Conservation (phyloP, 2,113 vertebrate genomes). For the Capreolus pygargus region DNA sequence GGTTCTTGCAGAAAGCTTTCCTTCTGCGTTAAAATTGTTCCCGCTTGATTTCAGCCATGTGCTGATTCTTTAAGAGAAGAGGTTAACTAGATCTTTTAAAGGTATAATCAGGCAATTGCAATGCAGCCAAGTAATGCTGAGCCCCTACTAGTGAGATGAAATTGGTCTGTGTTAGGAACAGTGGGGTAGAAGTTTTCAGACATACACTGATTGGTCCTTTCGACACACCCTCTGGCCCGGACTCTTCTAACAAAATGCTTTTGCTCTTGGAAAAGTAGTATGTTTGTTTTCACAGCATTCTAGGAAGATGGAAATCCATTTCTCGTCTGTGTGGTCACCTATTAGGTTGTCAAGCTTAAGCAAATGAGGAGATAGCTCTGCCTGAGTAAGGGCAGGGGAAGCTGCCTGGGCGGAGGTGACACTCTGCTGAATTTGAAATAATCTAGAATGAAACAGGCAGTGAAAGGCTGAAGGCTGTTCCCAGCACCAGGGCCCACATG, state of each 20-base stretch:
- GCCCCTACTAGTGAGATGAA: neutral
- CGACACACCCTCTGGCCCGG: neutral
- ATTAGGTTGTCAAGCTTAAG: neutral
- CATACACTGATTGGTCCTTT: neutral
- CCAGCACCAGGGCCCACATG: too few species aligned
- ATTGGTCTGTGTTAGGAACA: neutral
- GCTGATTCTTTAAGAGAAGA: neutral
- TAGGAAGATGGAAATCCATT: neutral
- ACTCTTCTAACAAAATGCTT: neutral
- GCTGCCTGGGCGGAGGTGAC: neutral
- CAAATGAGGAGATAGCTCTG: neutral
- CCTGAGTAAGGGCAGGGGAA: neutral
- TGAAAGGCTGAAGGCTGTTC: neutral
- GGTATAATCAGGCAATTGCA: neutral
- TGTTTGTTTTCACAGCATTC: neutral
- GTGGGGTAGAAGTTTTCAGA: neutral
- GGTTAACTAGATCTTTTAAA: neutral
- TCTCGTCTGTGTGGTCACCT: neutral
- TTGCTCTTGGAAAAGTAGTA: neutral
- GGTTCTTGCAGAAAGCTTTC: neutral
- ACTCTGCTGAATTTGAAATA: neutral
- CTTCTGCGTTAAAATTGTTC: neutral
- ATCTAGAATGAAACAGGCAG: neutral
- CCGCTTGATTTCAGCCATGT: neutral
- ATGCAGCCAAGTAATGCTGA: neutral